Base-by-base conservation (phyloP, 2,888 invertebrate species). In the Tridacna gigas region DNA sequence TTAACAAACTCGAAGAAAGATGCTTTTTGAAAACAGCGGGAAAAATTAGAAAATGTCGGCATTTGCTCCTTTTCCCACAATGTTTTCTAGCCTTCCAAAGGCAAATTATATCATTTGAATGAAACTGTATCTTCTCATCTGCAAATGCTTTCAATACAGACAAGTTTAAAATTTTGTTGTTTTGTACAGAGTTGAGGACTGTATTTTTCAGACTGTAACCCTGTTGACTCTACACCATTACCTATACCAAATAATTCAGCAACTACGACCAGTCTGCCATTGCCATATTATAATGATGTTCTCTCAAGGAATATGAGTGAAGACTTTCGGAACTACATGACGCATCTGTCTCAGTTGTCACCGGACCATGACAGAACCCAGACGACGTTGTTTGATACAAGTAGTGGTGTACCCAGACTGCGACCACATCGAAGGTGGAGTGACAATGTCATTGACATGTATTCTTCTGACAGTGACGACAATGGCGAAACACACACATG, bases 241-340 rank as follows among this genome's bases (percentile, higher is more conserved):
- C 22, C 9, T 56, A 51, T 22, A 18, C 28, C 74, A 61, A 22
- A 2, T 26, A 26, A 26, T 28, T 12, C 74, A n/a, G 37, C 61
- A 0, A 20, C 12, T 20, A 37, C 22, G 28, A 15, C 61, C 4
- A 61, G 28, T 22, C 26, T 26, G n/a, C 51, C 81, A 9, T 37
- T 81, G 22, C 25, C 65, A 0, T 81, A 81, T 65, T 81, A 77
- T 77, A 74, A 81, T 47, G 81, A 81, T 28, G 65, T 65, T n/a
- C 18, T 80, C 12, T 61, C 45, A 20, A 63, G 81, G 7, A 79
- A 87, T 61, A 87, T 92, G 81, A 88, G 90, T 1, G 90, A 91
- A 7, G 87, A 91, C 67, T 92, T 92, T 81, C 85, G 92, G 9
- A 88, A 87, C 47, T 92, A 92, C 80, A 91, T 92, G 90, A 90